phyloP scores from a whole-genome alignment of 2,888 invertebrate genomes.

The Chrysina gloriosa region DNA sequence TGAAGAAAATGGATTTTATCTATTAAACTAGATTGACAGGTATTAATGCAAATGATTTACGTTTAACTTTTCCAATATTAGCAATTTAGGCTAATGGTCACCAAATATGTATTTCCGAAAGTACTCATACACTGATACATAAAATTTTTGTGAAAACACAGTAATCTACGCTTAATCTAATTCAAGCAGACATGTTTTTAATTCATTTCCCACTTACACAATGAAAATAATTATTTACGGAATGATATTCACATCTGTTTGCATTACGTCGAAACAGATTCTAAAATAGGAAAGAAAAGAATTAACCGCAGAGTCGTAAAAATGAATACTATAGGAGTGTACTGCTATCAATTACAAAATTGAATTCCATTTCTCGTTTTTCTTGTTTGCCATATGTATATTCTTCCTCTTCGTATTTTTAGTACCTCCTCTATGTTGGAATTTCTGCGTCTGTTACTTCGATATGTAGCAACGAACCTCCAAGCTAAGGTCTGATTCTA shows the following conservation, averaged over 20 bases:
- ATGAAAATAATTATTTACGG: slow-evolving; percentile 18
- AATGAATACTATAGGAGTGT: slow-evolving; percentile 1
- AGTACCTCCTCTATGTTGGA: background rate
- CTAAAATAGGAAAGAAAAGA: background rate
- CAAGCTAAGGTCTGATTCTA: background rate
- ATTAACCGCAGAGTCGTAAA: background rate
- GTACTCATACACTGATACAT: no score
- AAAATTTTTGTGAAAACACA: no score
- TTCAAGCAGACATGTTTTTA: background rate
- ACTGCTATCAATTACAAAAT: slow-evolving; percentile 35
- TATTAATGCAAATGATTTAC: no score
- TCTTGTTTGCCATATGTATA: slow-evolving; percentile 19
- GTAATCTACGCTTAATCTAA: background rate
- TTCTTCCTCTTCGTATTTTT: background rate
- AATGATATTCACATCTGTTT: slow-evolving; percentile 4
- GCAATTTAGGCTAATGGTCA: no score
- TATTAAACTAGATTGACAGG: no score
- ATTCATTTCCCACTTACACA: slow-evolving; percentile 5
- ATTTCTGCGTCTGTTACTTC: background rate
- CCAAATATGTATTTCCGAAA: no score
- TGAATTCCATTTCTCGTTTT: slow-evolving; percentile 16
- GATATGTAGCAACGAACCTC: background rate
- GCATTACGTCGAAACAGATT: background rate
- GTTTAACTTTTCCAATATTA: no score
- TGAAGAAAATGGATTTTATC: no score